Conservation (phyloP, 2,797 vertebrate genomes). For the Limnodromus scolopaceus region DNA sequence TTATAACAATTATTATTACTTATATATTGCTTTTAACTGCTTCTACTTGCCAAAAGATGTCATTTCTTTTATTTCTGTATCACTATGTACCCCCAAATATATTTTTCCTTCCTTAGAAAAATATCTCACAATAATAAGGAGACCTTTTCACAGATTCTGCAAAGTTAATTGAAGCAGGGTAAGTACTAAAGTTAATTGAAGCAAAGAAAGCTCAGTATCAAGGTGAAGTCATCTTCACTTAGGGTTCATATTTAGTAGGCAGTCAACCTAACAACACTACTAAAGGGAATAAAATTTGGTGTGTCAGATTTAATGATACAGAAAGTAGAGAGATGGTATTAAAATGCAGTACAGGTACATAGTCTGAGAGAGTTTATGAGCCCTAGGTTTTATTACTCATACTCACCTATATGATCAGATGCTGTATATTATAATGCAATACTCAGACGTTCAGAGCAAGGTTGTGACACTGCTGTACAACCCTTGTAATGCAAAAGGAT, state of each 20-base stretch:
- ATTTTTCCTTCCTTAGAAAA: constrained; percentile 34
- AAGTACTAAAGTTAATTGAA: constrained; percentile 71
- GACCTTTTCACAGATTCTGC: constrained; percentile 56
- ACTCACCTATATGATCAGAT: constrained; percentile 52
- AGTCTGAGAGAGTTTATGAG: constrained; percentile 64
- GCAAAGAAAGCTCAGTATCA: constrained; percentile 63
- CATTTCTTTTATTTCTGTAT: constrained; percentile 4
- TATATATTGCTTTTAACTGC: background rate
- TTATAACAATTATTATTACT: background rate
- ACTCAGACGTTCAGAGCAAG: constrained; percentile 48
- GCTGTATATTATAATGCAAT: constrained; percentile 52
- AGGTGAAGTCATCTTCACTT: constrained; percentile 74
- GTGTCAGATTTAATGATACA: constrained; percentile 74
- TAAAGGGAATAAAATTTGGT: constrained; percentile 74
- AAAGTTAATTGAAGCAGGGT: constrained; percentile 70
- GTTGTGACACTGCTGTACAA: constrained; percentile 57
- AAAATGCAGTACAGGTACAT: constrained; percentile 64
- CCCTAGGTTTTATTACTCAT: constrained; percentile 60
- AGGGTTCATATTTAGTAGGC: constrained; percentile 72
- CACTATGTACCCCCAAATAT: constrained; percentile 4
- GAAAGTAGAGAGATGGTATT: constrained; percentile 58
- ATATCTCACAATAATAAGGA: constrained; percentile 31
- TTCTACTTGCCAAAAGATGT: background rate
- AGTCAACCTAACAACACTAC: constrained; percentile 67
- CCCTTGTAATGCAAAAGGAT: constrained; percentile 1